Conservation (phyloP, 2,888 invertebrate species). For the Mechanitis mazaeus region DNA sequence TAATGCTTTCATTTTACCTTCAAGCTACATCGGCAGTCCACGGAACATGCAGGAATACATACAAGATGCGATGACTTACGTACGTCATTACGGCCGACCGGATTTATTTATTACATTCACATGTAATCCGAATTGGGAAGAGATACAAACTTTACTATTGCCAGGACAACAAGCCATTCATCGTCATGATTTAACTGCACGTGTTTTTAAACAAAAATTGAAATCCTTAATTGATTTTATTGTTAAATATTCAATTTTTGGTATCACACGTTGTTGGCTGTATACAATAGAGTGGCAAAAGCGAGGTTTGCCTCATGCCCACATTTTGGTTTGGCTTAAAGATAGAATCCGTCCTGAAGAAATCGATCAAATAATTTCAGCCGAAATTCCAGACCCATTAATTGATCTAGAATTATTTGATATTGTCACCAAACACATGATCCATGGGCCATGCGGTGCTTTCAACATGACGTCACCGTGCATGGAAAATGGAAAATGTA, state of each 20-base stretch:
- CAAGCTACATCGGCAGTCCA: slow-evolving; percentile 31
- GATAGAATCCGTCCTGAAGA: slow-evolving; percentile 18
- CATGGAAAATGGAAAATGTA: slow-evolving; percentile 19
- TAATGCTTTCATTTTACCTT: slow-evolving; percentile 21
- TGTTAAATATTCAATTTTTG: too few species aligned
- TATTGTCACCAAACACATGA: slow-evolving; percentile 11
- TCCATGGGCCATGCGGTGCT: slow-evolving; percentile 19
- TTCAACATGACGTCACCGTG: slow-evolving; percentile 20
- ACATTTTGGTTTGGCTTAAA: slow-evolving; percentile 9
- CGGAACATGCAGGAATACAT: slow-evolving; percentile 35
- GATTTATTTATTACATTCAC: too few species aligned
- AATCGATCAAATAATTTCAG: slow-evolving; percentile 19
- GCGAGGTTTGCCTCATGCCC: too few species aligned
- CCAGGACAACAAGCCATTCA: slow-evolving; percentile 26
- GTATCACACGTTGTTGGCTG: too few species aligned
- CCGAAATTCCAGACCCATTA: too few species aligned
- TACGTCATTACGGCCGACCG: too few species aligned
- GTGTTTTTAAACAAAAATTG: slow-evolving; percentile 26
- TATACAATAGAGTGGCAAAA: too few species aligned
- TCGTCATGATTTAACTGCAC: slow-evolving; percentile 35
- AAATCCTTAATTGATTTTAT: slow-evolving; percentile 13
- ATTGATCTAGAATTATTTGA: too few species aligned
- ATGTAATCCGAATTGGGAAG: slow-evolving; percentile 34
- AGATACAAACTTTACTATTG: slow-evolving; percentile 28
- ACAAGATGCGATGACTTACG: too few species aligned